Evolutionary conservation across 2,888 invertebrate genomes (phyloP).

Genomic region (Gnatocerus cornutus): DNA sequence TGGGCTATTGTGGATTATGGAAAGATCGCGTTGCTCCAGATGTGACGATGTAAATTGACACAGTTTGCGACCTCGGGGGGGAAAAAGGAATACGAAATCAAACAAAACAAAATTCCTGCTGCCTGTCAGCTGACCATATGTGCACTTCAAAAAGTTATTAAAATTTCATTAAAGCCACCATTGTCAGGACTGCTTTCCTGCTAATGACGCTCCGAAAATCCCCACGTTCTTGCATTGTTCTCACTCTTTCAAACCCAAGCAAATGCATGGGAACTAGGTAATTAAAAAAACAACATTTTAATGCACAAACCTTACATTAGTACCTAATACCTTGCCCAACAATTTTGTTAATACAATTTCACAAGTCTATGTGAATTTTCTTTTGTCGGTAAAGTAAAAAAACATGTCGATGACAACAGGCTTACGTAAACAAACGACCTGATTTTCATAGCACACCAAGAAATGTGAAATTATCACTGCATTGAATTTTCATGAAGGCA

Average conservation of each 20-base stretch:
- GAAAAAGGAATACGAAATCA: no score
- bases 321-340: constrained; percentile 28
- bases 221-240: no score
- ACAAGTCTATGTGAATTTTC: constrained; percentile 33
- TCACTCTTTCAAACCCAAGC: no score
- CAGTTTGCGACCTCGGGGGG: no score
- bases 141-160: no score
- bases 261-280: constrained; percentile 25
- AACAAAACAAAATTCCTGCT: no score
- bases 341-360: constrained; percentile 21
- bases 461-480: constrained; percentile 41
- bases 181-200: no score
- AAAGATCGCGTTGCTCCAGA: no score
- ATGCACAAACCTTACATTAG: constrained; percentile 19
- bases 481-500: constrained; percentile 42
- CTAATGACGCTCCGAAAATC: no score
- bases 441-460: constrained; percentile 23
- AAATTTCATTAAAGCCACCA: no score
- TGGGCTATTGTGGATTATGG: constrained; percentile 1
- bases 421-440: constrained; percentile 30
- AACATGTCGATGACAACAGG: constrained; percentile 25
- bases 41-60: no score
- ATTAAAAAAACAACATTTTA: constrained; percentile 21
- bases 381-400: constrained; percentile 6
- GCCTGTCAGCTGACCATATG: no score